These are phyloP conservation scores for Emydoidea blandingii DNA, from an alignment of 2,797 vertebrate species.

Conservation along the genomic window DNA sequence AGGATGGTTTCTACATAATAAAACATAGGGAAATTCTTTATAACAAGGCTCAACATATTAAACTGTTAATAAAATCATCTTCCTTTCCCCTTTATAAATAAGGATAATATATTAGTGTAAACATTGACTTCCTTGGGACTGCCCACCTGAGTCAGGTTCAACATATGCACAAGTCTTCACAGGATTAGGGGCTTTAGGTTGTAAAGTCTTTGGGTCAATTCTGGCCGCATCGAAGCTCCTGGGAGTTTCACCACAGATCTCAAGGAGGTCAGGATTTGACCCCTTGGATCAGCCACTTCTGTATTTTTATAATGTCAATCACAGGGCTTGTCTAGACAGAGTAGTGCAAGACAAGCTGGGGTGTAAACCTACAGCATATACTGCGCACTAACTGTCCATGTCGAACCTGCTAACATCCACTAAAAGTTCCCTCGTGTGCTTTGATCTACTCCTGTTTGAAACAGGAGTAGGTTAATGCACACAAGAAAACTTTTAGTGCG, in stretches of 20 bases:
- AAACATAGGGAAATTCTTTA: not conserved
- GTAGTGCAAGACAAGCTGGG: not conserved
- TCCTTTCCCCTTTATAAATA: slow-evolving; percentile 26
- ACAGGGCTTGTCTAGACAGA: not conserved
- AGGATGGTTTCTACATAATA: not conserved
- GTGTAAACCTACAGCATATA: not conserved
- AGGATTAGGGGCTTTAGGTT: not conserved
- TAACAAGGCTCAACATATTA: not conserved
- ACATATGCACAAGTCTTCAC: not conserved
- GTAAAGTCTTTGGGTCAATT: not conserved
- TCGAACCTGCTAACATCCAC: not conserved
- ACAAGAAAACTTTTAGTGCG: not conserved
- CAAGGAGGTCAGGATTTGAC: not conserved
- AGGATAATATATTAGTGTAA: not conserved
- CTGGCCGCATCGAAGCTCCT: not conserved
- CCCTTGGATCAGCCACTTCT: not conserved
- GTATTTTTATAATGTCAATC: slow-evolving; percentile 4
- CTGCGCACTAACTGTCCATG: not conserved
- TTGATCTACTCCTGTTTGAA: not conserved
- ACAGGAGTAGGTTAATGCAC: not conserved
- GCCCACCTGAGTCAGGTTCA: not conserved
- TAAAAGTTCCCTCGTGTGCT: not conserved
- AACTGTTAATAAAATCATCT: not conserved
- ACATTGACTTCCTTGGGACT: not conserved
- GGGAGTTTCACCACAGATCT: not conserved